phyloP scores from a whole-genome alignment of 2,888 invertebrate species.

The Eupithecia subumbrata region DNA sequence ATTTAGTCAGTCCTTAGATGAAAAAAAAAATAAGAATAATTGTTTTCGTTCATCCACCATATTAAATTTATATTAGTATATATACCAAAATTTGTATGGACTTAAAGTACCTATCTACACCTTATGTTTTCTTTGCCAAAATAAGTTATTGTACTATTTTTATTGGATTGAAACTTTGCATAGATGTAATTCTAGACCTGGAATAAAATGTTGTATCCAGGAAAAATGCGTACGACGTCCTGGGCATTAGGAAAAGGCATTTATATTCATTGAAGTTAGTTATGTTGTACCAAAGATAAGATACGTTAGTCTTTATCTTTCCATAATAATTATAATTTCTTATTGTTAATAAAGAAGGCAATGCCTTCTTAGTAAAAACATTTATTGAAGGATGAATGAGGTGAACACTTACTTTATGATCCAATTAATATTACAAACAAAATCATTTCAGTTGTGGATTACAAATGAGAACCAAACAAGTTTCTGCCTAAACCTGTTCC shows the following conservation, averaged over 20 bases:
- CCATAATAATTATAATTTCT: background rate
- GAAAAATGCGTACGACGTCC: background rate
- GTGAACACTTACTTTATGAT: background rate
- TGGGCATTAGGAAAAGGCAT: background rate
- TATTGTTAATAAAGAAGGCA: background rate
- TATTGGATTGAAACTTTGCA: background rate
- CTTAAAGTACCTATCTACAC: too few species aligned
- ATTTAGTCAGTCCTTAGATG: too few species aligned
- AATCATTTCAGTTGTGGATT: constrained; percentile 27
- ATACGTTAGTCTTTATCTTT: background rate
- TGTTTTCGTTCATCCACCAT: too few species aligned
- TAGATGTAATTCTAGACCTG: background rate
- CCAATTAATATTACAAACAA: background rate
- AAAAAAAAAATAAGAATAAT: too few species aligned
- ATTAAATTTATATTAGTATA: too few species aligned
- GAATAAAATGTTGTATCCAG: background rate
- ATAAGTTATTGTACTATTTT: background rate
- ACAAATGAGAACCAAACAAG: constrained; percentile 23
- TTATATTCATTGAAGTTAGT: background rate
- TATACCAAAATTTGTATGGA: too few species aligned
- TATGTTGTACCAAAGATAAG: background rate
- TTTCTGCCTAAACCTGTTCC: constrained; percentile 24
- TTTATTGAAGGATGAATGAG: background rate
- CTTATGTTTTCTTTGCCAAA: background rate
- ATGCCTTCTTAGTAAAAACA: background rate